Base-by-base conservation (phyloP, 2,797 vertebrate species). In the Sternarchorhynchus goeldii region DNA sequence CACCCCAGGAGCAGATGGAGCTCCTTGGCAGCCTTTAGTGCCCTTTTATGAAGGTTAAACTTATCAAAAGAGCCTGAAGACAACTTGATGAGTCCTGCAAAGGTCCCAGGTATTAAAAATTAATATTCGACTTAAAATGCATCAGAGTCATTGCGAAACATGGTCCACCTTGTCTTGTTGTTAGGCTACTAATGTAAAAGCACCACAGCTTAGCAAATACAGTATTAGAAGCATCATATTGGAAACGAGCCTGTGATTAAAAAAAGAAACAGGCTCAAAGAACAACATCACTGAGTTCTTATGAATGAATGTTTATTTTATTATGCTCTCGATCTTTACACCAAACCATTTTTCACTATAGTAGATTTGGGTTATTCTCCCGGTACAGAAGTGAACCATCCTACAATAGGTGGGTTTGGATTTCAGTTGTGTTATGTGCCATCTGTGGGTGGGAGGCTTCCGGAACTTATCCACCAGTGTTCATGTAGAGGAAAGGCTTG, bases 21-120 rank as follows among this genome's bases (percentile, higher is more conserved):
- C 66, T 77, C 59, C 57, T 80, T 85, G 84, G 82, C 81, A 85
- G 77, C 56, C 81, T 85, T 84, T 84, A 78, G 82, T 84, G 78
- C 65, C 57, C 73, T 82, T 83, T 85, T 82, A 78, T 75, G 82
- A 82, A 81, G 82, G 82, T 84, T 80, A 82, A 84, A 85, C 80
- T 84, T 83, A 81, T 82, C 80, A 84, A 83, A 86, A 77, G 76
- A 82, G 78, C 76, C 75, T 31, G 41, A 25, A 77, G 80, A 81
- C 82, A 82, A 82, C 79, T 80, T 82, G 78, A 81, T 76, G 81
- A 83, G 80, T 71, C 78, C 77, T 82, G 79, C 53, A 81, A 83
- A 85, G 73, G 78, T 83, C 80, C 69, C 64, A 73, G 78, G 78
- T 78, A 84, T 86, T 82, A 82, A 85, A 86, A 78, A 82, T 84